phyloP scores from a whole-genome alignment of 2,888 invertebrate genomes.

The Aplocera efformata region DNA sequence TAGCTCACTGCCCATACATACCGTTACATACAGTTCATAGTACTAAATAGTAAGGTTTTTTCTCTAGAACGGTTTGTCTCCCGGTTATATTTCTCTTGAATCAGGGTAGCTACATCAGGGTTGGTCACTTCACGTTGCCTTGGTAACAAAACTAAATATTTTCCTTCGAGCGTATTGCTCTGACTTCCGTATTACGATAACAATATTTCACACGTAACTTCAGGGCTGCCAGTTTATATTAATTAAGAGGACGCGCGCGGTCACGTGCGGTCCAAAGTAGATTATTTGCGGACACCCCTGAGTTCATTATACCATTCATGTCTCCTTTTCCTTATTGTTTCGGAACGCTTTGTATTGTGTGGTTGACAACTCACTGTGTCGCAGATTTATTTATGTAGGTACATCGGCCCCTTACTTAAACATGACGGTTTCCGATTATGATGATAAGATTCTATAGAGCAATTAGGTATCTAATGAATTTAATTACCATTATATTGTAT shows the following conservation, averaged over 20 bases:
- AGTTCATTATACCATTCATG: constrained; percentile 40
- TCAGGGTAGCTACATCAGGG: too few relatives aligned
- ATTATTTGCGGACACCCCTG: constrained; percentile 49
- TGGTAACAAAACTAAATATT: too few relatives aligned
- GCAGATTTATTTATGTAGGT: constrained; percentile 9
- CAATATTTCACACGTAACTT: constrained; percentile 17
- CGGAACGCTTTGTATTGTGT: constrained; percentile 21
- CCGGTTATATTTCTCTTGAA: too few relatives aligned
- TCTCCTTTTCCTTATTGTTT: constrained; percentile 41
- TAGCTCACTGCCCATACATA: too few relatives aligned
- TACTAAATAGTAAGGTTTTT: too few relatives aligned
- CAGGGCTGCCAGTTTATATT: constrained; percentile 46
- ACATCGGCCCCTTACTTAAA: not conserved
- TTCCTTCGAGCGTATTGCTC: too few relatives aligned
- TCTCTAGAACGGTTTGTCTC: too few relatives aligned
- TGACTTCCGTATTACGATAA: constrained; percentile 13
- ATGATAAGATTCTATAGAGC: too few relatives aligned
- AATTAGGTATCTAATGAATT: too few relatives aligned
- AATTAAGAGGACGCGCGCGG: constrained; percentile 45
- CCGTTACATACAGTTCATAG: too few relatives aligned
- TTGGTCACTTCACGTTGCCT: too few relatives aligned
- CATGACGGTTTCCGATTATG: not conserved
- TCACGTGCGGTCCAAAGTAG: constrained; percentile 53
- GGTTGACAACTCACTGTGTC: constrained; percentile 11
- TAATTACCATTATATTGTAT: too few relatives aligned